Evolutionary conservation across 2,113 vertebrate genomes (phyloP).

Genomic region (Myrmecophaga tridactyla): DNA sequence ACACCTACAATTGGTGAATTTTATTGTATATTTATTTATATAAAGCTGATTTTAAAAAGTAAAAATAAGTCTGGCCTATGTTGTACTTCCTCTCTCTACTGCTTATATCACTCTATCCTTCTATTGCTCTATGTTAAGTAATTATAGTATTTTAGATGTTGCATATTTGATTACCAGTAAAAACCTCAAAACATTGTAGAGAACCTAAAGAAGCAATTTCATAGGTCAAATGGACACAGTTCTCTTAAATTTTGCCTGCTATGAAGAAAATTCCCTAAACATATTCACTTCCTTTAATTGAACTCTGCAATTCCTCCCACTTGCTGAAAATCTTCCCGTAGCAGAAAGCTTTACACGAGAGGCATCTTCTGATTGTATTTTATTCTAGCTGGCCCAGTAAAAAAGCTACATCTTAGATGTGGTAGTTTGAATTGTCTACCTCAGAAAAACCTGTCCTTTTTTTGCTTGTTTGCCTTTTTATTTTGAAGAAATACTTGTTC

Average conservation of each 20-base stretch:
- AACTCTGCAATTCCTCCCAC: not conserved
- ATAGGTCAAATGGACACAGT: not conserved
- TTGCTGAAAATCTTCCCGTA: not conserved
- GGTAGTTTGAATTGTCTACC: too few relatives aligned
- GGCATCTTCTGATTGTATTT: not conserved
- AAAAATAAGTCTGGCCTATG: not conserved
- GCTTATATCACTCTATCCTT: too few relatives aligned
- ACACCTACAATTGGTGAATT: not conserved
- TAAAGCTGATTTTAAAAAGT: not conserved
- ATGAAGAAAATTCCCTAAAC: not conserved
- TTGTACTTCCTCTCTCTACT: not conserved
- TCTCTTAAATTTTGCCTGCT: not conserved
- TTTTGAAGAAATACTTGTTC: too few relatives aligned
- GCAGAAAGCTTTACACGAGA: not conserved
- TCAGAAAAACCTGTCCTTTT: too few relatives aligned
- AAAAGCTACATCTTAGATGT: not conserved
- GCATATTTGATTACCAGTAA: not conserved
- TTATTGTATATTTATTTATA: not conserved
- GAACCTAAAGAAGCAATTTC: not conserved
- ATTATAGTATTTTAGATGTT: not conserved
- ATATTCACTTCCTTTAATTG: not conserved
- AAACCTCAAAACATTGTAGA: not conserved
- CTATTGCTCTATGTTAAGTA: not conserved
- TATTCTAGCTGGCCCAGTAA: not conserved
- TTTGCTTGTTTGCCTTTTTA: too few relatives aligned